Conservation (phyloP, 2,888 invertebrate genomes). For the Synergus gifuensis region DNA sequence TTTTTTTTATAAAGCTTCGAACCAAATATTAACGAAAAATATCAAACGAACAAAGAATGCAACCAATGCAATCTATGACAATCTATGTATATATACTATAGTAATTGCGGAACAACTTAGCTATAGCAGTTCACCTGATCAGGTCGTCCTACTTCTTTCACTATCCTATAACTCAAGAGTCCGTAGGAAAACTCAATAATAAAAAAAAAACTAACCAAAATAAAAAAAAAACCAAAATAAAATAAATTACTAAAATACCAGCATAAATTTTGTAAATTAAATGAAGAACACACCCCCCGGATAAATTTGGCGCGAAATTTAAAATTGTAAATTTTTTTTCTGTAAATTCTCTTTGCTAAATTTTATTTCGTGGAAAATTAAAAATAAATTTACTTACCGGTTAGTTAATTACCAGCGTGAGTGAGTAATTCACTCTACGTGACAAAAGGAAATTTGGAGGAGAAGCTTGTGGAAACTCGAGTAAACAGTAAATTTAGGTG, state of each 20-base stretch:
- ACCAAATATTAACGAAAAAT: background rate
- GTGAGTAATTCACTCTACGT: background rate
- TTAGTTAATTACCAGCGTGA: background rate
- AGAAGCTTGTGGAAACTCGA: background rate
- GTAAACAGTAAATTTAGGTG: background rate
- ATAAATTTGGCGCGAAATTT: conserved; percentile 1
- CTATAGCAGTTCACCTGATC: conserved; percentile 23
- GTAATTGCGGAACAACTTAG: conserved; percentile 5
- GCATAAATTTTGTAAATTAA: background rate
- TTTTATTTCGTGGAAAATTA: background rate
- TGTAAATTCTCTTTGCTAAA: background rate
- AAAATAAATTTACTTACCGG: background rate
- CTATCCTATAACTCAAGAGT: background rate
- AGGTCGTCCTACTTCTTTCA: conserved; percentile 27
- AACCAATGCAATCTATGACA: background rate
- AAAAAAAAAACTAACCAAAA: no score
- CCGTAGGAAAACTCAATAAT: background rate
- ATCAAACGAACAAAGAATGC: background rate
- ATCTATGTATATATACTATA: background rate
- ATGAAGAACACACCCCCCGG: background rate
- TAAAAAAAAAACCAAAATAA: no score
- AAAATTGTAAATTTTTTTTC: background rate
- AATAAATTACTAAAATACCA: background rate
- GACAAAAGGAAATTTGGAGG: background rate
- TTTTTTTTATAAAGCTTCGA: no score